Evolutionary conservation across 1,140 invertebrate genomes (phyloP).

Genomic region (Drosophila repletoides): DNA sequence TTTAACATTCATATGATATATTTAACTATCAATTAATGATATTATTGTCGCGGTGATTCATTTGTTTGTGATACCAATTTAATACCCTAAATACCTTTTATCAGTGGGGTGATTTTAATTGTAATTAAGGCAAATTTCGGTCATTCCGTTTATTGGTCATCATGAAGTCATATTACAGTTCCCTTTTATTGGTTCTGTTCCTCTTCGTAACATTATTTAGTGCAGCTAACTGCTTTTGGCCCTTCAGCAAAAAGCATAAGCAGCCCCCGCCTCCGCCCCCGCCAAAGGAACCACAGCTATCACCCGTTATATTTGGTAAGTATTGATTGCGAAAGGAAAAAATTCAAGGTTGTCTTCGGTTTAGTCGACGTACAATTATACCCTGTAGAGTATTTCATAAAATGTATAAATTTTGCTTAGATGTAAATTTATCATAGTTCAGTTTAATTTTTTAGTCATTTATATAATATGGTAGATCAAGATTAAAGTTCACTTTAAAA

Average conservation of each 20-base stretch:
- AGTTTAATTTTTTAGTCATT: no score
- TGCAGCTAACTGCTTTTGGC: conserved; percentile 48
- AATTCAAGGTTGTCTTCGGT: no score
- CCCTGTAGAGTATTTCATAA: no score
- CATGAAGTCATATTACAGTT: conserved; percentile 21
- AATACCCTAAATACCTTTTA: conserved; percentile 26
- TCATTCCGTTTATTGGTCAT: conserved; percentile 1
- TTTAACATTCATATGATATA: neutral
- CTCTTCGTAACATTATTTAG: conserved; percentile 8
- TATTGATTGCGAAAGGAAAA: conserved; percentile 19
- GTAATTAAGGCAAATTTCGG: neutral
- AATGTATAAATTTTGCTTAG: no score
- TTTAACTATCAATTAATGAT: conserved; percentile 6
- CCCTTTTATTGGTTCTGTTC: conserved; percentile 1
- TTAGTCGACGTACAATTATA: no score
- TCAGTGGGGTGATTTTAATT: conserved; percentile 35
- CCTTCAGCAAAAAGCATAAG: conserved; percentile 43
- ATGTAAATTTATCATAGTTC: no score
- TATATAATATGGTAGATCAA: no score
- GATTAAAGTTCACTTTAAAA: no score
- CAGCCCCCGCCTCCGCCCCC: conserved; percentile 16
- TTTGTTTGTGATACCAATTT: conserved; percentile 31
- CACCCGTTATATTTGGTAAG: conserved; percentile 77
- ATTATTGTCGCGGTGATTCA: conserved; percentile 38
- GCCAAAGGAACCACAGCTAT: conserved; percentile 46